phyloP scores from a whole-genome alignment of 2,113 vertebrate species.

The Halcyon senegalensis region DNA sequence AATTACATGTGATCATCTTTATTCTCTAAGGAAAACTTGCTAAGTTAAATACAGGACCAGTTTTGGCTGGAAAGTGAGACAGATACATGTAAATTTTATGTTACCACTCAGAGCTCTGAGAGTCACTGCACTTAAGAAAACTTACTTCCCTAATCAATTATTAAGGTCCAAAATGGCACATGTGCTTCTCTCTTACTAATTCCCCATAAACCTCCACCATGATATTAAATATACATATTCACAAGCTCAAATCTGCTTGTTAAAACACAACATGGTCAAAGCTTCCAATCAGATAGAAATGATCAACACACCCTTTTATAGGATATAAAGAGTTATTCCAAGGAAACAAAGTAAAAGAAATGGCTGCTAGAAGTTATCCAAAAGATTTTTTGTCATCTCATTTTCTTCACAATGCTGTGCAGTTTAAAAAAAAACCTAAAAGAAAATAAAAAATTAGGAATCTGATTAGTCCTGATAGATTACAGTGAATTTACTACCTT shows the following conservation, averaged over 20 bases:
- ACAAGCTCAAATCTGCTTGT: not conserved
- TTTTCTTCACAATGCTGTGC: not conserved
- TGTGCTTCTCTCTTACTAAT: conserved; percentile 40
- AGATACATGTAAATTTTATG: conserved; percentile 64
- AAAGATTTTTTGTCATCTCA: not conserved
- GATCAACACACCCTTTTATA: not conserved
- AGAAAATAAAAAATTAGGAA: not conserved
- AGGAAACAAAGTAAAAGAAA: not conserved
- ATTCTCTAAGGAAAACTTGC: conserved; percentile 42
- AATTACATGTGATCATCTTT: not conserved
- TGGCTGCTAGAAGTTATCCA: not conserved
- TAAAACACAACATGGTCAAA: not conserved
- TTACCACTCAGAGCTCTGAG: conserved; percentile 35
- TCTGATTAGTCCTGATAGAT: not conserved
- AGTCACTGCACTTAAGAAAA: conserved; percentile 58
- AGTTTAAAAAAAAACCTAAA: not conserved
- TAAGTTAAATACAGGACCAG: conserved; percentile 57
- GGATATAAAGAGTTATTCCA: not conserved
- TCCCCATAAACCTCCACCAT: conserved; percentile 42
- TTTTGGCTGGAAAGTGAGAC: conserved; percentile 45
- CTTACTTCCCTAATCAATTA: conserved; percentile 71
- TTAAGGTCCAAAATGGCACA: conserved; percentile 66
- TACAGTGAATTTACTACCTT: not conserved
- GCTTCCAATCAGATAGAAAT: not conserved
- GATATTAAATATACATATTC: not conserved